Conservation (phyloP, 1,140 invertebrate species). For the Drosophila neocordata region DNA sequence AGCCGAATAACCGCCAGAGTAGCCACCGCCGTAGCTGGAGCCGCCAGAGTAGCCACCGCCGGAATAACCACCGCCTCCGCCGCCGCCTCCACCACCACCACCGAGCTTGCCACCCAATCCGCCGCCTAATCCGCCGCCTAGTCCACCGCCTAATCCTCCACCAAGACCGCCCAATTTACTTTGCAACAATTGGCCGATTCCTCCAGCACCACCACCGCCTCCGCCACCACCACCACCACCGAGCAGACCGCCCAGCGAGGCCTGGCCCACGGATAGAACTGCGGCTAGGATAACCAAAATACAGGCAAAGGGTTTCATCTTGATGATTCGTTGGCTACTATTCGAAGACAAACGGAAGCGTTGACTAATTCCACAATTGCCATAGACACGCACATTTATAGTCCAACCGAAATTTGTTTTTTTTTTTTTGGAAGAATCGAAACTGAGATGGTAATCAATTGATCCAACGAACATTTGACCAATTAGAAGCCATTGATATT, state of each 20-base stretch:
- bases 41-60: conserved; percentile 42
- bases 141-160: conserved; percentile 28
- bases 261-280: conserved; percentile 55
- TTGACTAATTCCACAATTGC: conserved; percentile 60
- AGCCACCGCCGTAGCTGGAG: conserved; percentile 22
- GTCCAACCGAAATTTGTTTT: conserved; percentile 25
- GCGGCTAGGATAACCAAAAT: conserved; percentile 69
- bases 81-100: conserved; percentile 31
- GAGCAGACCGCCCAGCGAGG: conserved; percentile 47
- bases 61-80: conserved; percentile 43
- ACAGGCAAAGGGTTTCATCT: conserved; percentile 73
- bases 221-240: conserved; percentile 29
- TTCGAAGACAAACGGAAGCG: conserved; percentile 57
- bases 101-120: conserved; percentile 44
- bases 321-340: conserved; percentile 29
- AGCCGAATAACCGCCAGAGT: conserved; percentile 27
- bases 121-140: conserved; percentile 37
- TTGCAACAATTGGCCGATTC: conserved; percentile 10
- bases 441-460: conserved; percentile 11
- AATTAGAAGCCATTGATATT: conserved; percentile 54
- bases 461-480: conserved; percentile 18
- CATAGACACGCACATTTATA: conserved; percentile 59
- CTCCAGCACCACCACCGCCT: conserved; percentile 23
- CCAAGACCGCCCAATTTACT: conserved; percentile 19
- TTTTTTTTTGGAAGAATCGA: conserved; percentile 18